Evolutionary conservation across 2,888 invertebrate species (phyloP).

Genomic region (Metopia argyrocephala): DNA sequence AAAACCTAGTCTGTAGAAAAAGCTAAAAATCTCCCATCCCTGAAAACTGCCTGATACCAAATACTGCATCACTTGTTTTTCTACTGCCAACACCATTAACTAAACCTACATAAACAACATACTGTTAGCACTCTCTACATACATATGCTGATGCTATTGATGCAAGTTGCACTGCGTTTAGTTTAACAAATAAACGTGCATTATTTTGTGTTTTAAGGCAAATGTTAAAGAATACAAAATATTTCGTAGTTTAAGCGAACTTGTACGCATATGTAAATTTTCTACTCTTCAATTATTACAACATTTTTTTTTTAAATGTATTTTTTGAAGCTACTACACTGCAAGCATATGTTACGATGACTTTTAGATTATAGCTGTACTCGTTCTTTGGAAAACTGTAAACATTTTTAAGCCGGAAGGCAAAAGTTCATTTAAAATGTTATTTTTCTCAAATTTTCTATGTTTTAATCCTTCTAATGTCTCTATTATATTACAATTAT

Average conservation of each 20-base stretch:
- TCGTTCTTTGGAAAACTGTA: slow-evolving; percentile 31
- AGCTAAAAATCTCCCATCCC: no score
- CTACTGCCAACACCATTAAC: slow-evolving; percentile 30
- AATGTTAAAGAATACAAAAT: not conserved
- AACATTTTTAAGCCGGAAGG: slow-evolving; percentile 37
- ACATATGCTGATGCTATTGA: not conserved
- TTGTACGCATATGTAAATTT: slow-evolving; percentile 41
- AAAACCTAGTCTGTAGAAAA: no score
- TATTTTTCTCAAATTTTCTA: not conserved
- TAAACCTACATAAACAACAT: not conserved
- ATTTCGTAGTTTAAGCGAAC: slow-evolving; percentile 35
- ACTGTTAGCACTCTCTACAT: not conserved
- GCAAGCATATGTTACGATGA: slow-evolving; percentile 11
- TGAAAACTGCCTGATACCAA: not conserved
- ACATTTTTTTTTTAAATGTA: not conserved
- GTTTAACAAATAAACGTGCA: slow-evolving; percentile 32
- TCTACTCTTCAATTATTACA: slow-evolving; percentile 1
- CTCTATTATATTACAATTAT: not conserved
- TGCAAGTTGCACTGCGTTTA: slow-evolving; percentile 19
- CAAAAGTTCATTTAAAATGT: not conserved
- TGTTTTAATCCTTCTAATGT: not conserved
- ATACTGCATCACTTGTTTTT: no score
- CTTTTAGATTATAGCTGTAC: slow-evolving; percentile 17
- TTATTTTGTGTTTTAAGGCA: slow-evolving; percentile 45
- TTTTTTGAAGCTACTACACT: not conserved